Conservation (phyloP, 1,140 invertebrate genomes). For the Pseudachorutes palmiensis region DNA sequence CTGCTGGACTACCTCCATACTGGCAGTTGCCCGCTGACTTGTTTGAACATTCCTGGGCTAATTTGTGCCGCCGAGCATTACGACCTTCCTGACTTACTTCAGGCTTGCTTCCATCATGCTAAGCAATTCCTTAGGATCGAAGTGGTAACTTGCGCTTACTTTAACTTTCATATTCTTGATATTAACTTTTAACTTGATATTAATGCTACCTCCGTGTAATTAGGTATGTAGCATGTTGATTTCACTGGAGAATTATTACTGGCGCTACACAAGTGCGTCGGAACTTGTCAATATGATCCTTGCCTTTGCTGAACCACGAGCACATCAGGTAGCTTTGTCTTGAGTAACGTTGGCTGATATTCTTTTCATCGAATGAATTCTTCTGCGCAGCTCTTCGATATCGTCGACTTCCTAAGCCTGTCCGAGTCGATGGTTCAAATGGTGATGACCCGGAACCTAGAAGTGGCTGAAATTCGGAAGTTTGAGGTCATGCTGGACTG, state of each 20-base stretch:
- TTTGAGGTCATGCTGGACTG: constrained; percentile 88
- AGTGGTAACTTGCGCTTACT: no score
- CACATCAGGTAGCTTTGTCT: constrained; percentile 50
- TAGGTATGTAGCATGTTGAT: constrained; percentile 83
- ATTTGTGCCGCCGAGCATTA: constrained; percentile 92
- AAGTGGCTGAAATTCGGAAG: constrained; percentile 80
- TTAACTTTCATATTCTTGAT: no score
- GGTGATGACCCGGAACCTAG: constrained; percentile 79
- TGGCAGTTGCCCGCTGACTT: constrained; percentile 81
- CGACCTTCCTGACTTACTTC: constrained; percentile 80
- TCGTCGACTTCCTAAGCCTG: constrained; percentile 70
- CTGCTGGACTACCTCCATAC: constrained; percentile 85
- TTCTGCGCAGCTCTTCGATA: constrained; percentile 65
- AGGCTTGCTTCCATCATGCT: constrained; percentile 90
- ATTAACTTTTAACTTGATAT: no score
- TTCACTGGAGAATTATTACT: constrained; percentile 87
- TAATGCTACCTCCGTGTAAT: no score
- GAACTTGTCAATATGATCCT: constrained; percentile 90
- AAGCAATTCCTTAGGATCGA: constrained; percentile 86
- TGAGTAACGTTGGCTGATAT: no score
- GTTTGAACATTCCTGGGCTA: constrained; percentile 80
- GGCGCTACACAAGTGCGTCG: constrained; percentile 86
- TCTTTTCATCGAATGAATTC: background rate
- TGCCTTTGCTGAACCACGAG: constrained; percentile 76
- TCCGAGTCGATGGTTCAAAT: constrained; percentile 91